Evolutionary conservation across 1,140 invertebrate genomes (phyloP).

Genomic region (Metopolophium dirhodum): DNA sequence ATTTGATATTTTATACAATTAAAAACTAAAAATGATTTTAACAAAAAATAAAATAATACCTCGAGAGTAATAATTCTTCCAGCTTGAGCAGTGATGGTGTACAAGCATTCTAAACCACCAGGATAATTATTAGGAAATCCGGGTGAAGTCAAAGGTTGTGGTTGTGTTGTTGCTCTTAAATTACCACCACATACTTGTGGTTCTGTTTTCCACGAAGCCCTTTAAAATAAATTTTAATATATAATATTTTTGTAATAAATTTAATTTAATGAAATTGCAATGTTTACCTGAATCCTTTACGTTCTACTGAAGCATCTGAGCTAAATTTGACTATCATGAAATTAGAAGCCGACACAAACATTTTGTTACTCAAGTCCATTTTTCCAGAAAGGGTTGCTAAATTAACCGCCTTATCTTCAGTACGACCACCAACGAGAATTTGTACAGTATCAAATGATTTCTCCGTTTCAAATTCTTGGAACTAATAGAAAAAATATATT

Average conservation of each 20-base stretch:
- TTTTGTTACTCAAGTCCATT: slow-evolving; percentile 79
- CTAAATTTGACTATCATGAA: slow-evolving; percentile 98
- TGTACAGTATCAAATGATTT: slow-evolving; percentile 95
- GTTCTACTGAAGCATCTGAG: slow-evolving; percentile 90
- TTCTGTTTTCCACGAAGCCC: slow-evolving; percentile 92
- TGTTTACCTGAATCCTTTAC: slow-evolving; percentile 81
- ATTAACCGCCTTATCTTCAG: slow-evolving; percentile 91
- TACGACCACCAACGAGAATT: slow-evolving; percentile 91
- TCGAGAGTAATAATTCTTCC: slow-evolving; percentile 88
- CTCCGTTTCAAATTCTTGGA: slow-evolving; percentile 97
- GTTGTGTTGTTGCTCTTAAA: slow-evolving; percentile 80
- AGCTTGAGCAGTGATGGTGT: slow-evolving; percentile 86
- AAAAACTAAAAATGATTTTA: background rate
- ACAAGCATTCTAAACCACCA: slow-evolving; percentile 92
- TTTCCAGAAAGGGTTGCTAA: slow-evolving; percentile 90
- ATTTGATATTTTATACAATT: background rate
- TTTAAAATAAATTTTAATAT: slow-evolving; percentile 59
- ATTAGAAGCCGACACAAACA: slow-evolving; percentile 93
- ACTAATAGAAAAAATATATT: slow-evolving; percentile 67
- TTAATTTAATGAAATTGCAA: background rate
- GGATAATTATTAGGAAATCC: slow-evolving; percentile 92
- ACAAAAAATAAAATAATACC: slow-evolving; percentile 63
- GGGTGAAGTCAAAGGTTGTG: slow-evolving; percentile 84
- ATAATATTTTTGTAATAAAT: background rate
- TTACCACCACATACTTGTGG: slow-evolving; percentile 87